Conservation (phyloP, 1,140 invertebrate genomes). For the Cydia pomonella region DNA sequence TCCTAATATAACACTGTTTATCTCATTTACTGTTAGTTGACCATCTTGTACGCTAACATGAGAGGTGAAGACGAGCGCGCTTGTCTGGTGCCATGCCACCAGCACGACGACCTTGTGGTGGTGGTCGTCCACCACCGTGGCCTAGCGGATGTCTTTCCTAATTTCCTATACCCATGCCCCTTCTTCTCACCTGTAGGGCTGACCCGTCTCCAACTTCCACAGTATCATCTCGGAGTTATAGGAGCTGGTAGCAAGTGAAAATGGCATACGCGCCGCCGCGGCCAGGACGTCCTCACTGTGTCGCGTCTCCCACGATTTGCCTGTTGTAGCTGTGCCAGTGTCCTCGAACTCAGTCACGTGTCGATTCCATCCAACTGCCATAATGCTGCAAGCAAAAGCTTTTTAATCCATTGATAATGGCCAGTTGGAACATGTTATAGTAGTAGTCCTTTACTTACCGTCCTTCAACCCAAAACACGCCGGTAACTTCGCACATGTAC, state of each 20-base stretch:
- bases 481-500: conserved; percentile 82
- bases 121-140: no score
- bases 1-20: no score
- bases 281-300: conserved; percentile 88
- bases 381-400: conserved; percentile 75
- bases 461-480: conserved; percentile 82
- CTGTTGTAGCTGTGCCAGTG: conserved; percentile 75
- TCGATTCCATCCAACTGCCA: conserved; percentile 87
- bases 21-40: no score
- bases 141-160: not conserved
- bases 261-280: conserved; percentile 82
- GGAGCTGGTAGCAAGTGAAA: conserved; percentile 85
- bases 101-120: no score
- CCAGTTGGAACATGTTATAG: not conserved
- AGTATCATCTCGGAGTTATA: conserved; percentile 90
- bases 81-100: no score
- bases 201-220: conserved; percentile 88
- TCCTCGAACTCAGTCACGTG: conserved; percentile 86
- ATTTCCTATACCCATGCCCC: no score
- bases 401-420: not conserved
- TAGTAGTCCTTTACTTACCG: conserved; percentile 54
- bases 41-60: no score
- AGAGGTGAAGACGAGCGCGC: no score
- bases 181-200: conserved; percentile 79
- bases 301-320: conserved; percentile 84